Conservation (phyloP, 2,888 invertebrate species). For the Acronicta alni region DNA sequence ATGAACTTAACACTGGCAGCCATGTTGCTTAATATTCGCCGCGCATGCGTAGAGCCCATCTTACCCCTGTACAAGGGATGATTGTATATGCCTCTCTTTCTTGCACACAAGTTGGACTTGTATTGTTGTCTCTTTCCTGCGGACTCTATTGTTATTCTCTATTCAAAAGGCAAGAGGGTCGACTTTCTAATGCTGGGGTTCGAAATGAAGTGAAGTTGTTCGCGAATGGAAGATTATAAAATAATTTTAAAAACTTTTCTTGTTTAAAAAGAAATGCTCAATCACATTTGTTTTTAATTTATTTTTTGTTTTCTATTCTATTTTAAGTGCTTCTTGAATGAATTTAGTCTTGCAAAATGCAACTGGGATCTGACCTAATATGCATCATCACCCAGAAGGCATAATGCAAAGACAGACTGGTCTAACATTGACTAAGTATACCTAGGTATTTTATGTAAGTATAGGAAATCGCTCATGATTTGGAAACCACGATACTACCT, state of each 20-base stretch:
- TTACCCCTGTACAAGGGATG: constrained; percentile 76
- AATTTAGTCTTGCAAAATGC: no score
- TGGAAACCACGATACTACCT: no score
- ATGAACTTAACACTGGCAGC: constrained; percentile 75
- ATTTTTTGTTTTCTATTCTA: no score
- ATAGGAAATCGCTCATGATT: no score
- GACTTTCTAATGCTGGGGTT: constrained; percentile 71
- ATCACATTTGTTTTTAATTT: no score
- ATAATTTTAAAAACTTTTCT: neutral
- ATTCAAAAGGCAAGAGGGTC: constrained; percentile 75
- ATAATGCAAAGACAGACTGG: no score
- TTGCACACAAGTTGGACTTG: constrained; percentile 6
- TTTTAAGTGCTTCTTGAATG: no score
- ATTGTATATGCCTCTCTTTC: constrained; percentile 63
- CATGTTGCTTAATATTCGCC: constrained; percentile 80
- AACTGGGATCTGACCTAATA: no score
- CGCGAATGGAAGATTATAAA: constrained; percentile 31
- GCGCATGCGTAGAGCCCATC: constrained; percentile 75
- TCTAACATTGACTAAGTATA: no score
- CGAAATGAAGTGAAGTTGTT: constrained; percentile 72
- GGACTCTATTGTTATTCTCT: constrained; percentile 74
- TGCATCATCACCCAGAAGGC: no score
- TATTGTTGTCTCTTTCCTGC: constrained; percentile 58
- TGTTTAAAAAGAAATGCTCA: no score
- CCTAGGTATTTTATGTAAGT: no score